phyloP scores from a whole-genome alignment of 2,888 invertebrate species.

The Alviniconcha strummeri region DNA sequence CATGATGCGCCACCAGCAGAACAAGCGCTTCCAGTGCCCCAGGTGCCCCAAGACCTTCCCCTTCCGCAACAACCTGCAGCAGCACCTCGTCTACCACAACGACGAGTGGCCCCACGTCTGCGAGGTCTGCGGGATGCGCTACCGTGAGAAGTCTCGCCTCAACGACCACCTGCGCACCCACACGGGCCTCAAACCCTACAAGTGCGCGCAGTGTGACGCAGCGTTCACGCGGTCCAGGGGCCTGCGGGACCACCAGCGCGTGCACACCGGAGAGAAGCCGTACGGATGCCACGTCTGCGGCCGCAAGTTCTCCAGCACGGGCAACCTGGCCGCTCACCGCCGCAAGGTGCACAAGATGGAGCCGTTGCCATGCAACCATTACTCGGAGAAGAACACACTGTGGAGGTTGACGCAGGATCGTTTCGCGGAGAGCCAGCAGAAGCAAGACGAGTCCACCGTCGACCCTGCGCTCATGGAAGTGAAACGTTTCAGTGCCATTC shows the following conservation, averaged over 20 bases:
- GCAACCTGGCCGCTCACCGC: slow-evolving; percentile 9
- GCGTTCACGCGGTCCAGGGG: slow-evolving; percentile 23
- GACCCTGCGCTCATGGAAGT: too few relatives aligned
- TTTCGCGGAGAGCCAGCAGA: too few relatives aligned
- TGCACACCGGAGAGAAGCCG: slow-evolving; percentile 16
- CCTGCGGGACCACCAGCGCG: slow-evolving; percentile 12
- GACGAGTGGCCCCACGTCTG: slow-evolving; percentile 78
- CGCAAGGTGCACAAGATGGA: slow-evolving; percentile 19
- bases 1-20: slow-evolving; percentile 22
- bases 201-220: slow-evolving; percentile 75
- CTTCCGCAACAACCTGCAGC: slow-evolving; percentile 84
- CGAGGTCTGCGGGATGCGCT: slow-evolving; percentile 95
- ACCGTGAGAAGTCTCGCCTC: slow-evolving; percentile 94
- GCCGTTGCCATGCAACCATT: not conserved
- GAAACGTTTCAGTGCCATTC: too few relatives aligned
- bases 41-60: slow-evolving; percentile 89
- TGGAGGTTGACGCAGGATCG: too few relatives aligned
- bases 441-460: too few relatives aligned
- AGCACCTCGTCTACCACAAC: slow-evolving; percentile 84
- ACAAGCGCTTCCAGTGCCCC: slow-evolving; percentile 88
- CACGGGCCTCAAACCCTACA: slow-evolving; percentile 73
- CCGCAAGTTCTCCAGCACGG: not conserved
- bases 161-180: slow-evolving; percentile 94
- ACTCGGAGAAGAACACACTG: too few relatives aligned
- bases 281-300: slow-evolving; percentile 7